These are phyloP conservation scores for Regulus satrapa DNA, from an alignment of 2,113 vertebrate genomes.

Conservation along the genomic window DNA sequence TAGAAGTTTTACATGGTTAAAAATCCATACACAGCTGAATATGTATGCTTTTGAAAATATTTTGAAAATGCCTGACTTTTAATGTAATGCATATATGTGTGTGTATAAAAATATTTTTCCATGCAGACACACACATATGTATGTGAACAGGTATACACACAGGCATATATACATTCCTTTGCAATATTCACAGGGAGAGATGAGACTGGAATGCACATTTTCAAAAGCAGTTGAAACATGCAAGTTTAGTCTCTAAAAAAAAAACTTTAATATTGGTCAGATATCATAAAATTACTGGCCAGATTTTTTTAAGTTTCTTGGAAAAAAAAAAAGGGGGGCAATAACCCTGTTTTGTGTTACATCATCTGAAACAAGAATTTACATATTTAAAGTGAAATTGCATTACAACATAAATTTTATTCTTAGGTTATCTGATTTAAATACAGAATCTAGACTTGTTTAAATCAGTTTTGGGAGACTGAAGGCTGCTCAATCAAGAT, in stretches of 20 bases:
- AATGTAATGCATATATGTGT: background rate
- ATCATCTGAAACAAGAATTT: background rate
- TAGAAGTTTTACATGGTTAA: background rate
- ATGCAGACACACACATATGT: background rate
- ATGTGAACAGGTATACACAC: background rate
- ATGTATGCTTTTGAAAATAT: background rate
- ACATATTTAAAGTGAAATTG: background rate
- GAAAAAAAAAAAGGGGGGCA: accelerated
- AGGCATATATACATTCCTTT: background rate
- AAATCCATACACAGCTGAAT: background rate
- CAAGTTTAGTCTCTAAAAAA: background rate
- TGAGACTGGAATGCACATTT: background rate
- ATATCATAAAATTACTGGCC: background rate
- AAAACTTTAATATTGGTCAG: background rate
- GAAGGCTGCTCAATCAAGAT: background rate
- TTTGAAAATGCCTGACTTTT: background rate
- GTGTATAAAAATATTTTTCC: background rate
- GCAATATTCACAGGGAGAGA: background rate
- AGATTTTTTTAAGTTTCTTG: background rate
- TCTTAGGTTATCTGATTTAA: background rate
- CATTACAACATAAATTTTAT: background rate
- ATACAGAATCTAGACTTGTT: background rate
- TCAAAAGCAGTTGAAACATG: background rate
- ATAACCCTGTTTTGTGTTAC: background rate
- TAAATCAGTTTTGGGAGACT: background rate